These are phyloP conservation scores for Digitonthophagus gazella DNA, from an alignment of 2,888 invertebrate species.

Conservation along the genomic window DNA sequence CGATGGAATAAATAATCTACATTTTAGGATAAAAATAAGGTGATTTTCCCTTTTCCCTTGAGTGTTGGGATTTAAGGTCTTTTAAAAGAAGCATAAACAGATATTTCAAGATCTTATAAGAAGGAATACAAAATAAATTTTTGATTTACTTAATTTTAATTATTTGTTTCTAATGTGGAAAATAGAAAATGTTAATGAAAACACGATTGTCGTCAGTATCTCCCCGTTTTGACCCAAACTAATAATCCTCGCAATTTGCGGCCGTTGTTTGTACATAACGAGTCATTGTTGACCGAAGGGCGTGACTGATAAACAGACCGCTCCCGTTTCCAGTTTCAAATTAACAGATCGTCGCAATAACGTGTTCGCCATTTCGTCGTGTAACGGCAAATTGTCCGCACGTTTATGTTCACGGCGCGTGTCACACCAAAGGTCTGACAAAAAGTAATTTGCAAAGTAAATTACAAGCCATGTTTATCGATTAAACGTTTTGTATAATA, in stretches of 20 bases:
- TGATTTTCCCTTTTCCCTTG: slow-evolving; percentile 44
- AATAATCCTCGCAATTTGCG: slow-evolving; percentile 35
- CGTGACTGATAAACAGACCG: slow-evolving; percentile 31
- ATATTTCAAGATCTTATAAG: slow-evolving; percentile 27
- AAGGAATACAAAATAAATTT: too few relatives aligned
- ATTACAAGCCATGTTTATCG: too few relatives aligned
- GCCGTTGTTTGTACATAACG: slow-evolving; percentile 35
- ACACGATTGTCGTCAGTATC: not conserved
- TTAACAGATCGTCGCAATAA: slow-evolving; percentile 28
- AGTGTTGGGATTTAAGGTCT: slow-evolving; percentile 39
- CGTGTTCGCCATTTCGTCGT: slow-evolving; percentile 26
- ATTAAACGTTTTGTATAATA: too few relatives aligned
- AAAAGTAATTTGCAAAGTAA: not conserved
- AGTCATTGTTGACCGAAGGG: slow-evolving; percentile 31
- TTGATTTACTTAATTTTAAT: too few relatives aligned
- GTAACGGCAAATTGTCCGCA: slow-evolving; percentile 19
- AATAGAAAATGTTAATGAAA: too few relatives aligned
- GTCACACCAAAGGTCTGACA: not conserved
- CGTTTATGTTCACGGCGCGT: not conserved
- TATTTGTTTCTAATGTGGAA: too few relatives aligned
- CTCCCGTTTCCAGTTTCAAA: slow-evolving; percentile 27
- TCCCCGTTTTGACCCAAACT: slow-evolving; percentile 27
- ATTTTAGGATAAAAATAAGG: slow-evolving; percentile 48
- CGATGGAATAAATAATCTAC: slow-evolving; percentile 47
- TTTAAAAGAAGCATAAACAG: slow-evolving; percentile 30